A percentile compares a stretch with the other conserved stretches of the same genome.
Evolutionary conservation across 2,113 vertebrate species (phyloP).

Genomic region (Spermophilus dauricus): DNA sequence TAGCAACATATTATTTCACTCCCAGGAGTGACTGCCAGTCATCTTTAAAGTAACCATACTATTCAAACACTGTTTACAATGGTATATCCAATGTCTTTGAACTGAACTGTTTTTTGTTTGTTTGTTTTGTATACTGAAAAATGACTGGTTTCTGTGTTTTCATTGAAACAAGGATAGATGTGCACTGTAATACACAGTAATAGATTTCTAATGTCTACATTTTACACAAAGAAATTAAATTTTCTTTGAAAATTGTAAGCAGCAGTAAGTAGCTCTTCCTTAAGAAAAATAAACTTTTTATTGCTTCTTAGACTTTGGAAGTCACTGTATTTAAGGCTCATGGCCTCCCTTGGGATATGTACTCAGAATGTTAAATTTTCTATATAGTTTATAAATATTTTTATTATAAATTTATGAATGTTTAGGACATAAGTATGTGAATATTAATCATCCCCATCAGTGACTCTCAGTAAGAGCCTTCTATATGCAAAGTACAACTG

Average conservation of each 20-base stretch:
- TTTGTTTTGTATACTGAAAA: constrained; percentile 36
- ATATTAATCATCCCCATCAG: not conserved
- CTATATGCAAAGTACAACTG: not conserved
- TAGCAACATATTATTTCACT: constrained; percentile 61
- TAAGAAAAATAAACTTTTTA: constrained; percentile 54
- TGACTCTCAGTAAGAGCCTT: not conserved
- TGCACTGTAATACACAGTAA: not conserved
- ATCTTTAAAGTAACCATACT: constrained; percentile 61
- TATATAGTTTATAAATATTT: not conserved
- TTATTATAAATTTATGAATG: constrained; percentile 39
- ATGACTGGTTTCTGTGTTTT: constrained; percentile 48
- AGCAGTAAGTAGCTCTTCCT: not conserved
- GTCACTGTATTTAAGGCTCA: not conserved
- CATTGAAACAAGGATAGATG: constrained; percentile 25
- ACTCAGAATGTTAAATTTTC: constrained; percentile 10
- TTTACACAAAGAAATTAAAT: constrained; percentile 49
- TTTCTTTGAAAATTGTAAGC: constrained; percentile 53
- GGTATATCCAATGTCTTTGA: constrained; percentile 60
- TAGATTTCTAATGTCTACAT: constrained; percentile 36
- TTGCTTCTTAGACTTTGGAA: not conserved
- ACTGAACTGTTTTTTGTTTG: constrained; percentile 25
- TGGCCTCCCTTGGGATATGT: not conserved
- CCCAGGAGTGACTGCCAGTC: not conserved
- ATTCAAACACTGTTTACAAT: constrained; percentile 62
- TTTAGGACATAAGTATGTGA: constrained; percentile 3